Percentiles rank a stretch among this genome's conserved stretches.
Conservation (phyloP, 2,797 vertebrate genomes). For the Galagoides demidoff region DNA sequence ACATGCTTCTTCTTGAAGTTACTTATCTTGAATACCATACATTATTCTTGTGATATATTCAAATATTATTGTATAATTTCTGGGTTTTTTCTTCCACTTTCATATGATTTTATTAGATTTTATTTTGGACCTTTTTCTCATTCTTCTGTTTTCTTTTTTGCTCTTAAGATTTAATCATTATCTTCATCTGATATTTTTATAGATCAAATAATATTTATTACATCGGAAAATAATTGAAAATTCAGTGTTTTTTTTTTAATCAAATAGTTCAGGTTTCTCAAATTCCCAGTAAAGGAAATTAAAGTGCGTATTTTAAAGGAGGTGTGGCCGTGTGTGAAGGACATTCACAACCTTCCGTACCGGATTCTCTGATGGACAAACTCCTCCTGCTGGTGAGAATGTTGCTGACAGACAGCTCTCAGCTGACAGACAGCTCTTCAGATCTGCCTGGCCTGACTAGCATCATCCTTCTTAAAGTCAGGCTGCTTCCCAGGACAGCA, state of each 20-base stretch:
- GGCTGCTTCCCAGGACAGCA: not conserved
- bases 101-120: not conserved
- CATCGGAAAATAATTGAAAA: not conserved
- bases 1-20: not conserved
- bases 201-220: not conserved
- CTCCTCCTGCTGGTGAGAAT: not conserved
- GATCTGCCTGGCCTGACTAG: not conserved
- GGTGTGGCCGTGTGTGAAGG: not conserved
- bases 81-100: not conserved
- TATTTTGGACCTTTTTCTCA: not conserved
- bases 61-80: not conserved
- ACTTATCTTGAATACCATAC: not conserved
- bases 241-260: not conserved
- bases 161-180: not conserved
- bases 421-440: not conserved
- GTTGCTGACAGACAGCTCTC: not conserved
- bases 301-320: not conserved
- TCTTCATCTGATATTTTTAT: conserved; percentile 6
- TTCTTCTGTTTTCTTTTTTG: not conserved
- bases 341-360: not conserved
- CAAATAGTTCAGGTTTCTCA: not conserved
- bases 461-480: not conserved
- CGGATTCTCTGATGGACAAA: not conserved
- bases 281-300: not conserved
- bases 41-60: not conserved